Evolutionary conservation across 2,888 invertebrate species (phyloP).

Genomic region (Azorinus chamasolen): DNA sequence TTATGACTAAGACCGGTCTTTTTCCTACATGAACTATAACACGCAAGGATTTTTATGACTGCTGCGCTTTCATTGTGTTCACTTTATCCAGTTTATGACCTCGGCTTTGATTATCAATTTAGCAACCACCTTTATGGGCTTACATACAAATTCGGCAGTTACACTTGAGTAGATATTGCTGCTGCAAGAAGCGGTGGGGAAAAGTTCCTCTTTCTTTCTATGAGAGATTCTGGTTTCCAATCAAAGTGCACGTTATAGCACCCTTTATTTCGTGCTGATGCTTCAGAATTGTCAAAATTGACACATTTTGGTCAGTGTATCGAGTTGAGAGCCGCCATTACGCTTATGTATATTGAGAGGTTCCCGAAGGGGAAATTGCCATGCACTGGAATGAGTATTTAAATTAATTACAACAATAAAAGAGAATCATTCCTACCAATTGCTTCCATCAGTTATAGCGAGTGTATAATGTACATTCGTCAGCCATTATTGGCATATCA

Average conservation of each 20-base stretch:
- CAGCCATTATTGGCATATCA: too few relatives aligned
- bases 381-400: too few relatives aligned
- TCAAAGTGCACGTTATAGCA: too few relatives aligned
- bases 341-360: conserved; percentile 15
- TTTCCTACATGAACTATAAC: conserved; percentile 36
- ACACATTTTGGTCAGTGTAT: conserved; percentile 18
- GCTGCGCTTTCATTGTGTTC: conserved; percentile 35
- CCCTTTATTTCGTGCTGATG: too few relatives aligned
- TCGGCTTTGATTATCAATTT: conserved; percentile 40
- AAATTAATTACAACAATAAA: too few relatives aligned
- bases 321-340: conserved; percentile 15
- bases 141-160: conserved; percentile 4
- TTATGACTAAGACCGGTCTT: conserved; percentile 35
- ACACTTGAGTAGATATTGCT: neutral
- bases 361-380: conserved; percentile 9
- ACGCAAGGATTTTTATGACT: conserved; percentile 39
- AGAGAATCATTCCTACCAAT: too few relatives aligned
- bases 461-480: too few relatives aligned
- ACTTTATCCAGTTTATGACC: conserved; percentile 41
- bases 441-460: too few relatives aligned
- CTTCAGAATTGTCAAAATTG: neutral
- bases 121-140: conserved; percentile 32
- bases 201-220: too few relatives aligned
- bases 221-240: too few relatives aligned
- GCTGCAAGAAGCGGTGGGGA: neutral